Conservation (phyloP, 1,140 invertebrate species). For the Antheraea mylitta region DNA sequence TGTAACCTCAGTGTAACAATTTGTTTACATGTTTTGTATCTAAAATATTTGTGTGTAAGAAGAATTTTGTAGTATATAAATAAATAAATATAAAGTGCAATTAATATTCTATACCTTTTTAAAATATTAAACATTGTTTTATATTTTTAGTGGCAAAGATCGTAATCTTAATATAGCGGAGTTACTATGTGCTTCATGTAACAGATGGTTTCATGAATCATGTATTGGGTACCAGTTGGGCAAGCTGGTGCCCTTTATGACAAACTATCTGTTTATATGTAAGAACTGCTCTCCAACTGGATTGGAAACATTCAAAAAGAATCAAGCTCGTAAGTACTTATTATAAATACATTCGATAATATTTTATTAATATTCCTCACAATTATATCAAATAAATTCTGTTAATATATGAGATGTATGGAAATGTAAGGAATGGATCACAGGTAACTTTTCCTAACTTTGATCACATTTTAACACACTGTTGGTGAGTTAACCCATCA, state of each 20-base stretch:
- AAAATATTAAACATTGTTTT: no score
- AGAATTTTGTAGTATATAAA: neutral
- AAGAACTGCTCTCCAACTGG: slow-evolving; percentile 97
- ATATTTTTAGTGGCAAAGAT: slow-evolving; percentile 90
- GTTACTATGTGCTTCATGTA: slow-evolving; percentile 93
- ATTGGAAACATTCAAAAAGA: slow-evolving; percentile 93
- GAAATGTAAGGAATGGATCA: no score
- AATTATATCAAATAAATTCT: no score
- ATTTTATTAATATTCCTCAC: no score
- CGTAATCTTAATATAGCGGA: slow-evolving; percentile 94
- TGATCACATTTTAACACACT: no score
- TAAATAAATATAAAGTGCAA: neutral
- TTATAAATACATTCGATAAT: no score
- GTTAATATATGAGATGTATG: no score
- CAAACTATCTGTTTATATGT: slow-evolving; percentile 97
- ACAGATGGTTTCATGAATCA: slow-evolving; percentile 95
- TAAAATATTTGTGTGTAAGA: neutral
- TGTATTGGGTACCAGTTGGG: slow-evolving; percentile 95
- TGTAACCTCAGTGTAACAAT: neutral
- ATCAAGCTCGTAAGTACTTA: slow-evolving; percentile 90
- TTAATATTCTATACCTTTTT: neutral
- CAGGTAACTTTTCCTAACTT: no score
- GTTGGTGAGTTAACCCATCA: no score
- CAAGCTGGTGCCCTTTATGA: slow-evolving; percentile 96
- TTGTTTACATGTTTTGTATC: neutral